Evolutionary conservation across 2,797 vertebrate species (phyloP).

Genomic region (Phrynocephalus guinanensis): DNA sequence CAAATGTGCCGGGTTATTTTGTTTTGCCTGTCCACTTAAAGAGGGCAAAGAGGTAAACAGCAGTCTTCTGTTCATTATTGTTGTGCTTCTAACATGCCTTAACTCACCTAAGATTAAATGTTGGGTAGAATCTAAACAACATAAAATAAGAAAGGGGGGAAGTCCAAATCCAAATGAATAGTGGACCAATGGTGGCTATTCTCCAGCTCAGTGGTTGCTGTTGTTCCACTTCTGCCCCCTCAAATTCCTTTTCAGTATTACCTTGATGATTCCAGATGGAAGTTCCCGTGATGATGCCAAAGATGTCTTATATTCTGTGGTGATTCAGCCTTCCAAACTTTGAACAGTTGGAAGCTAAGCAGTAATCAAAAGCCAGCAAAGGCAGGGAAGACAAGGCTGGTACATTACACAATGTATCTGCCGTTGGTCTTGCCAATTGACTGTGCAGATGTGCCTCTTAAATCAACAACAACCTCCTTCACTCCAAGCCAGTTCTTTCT

Average conservation of each 20-base stretch:
- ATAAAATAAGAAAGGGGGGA: not conserved
- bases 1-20: not conserved
- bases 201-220: not conserved
- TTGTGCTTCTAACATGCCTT: too few relatives aligned
- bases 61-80: not conserved
- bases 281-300: conserved; percentile 4
- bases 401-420: conserved; percentile 14
- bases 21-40: not conserved
- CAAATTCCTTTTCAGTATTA: too few relatives aligned
- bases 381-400: conserved; percentile 9
- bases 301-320: conserved; percentile 15
- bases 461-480: not conserved
- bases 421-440: conserved; percentile 5
- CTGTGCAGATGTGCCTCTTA: conserved; percentile 13
- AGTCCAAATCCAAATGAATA: not conserved
- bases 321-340: conserved; percentile 19
- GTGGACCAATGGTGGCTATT: not conserved
- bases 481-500: not conserved
- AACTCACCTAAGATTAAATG: not conserved
- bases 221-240: not conserved
- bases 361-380: conserved; percentile 9
- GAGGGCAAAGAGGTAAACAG: not conserved
- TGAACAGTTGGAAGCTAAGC: conserved; percentile 14
- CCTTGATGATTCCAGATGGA: not conserved
- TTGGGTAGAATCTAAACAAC: not conserved